Base-by-base conservation (phyloP, 2,888 invertebrate genomes). In the Psylliodes chrysocephalus region DNA sequence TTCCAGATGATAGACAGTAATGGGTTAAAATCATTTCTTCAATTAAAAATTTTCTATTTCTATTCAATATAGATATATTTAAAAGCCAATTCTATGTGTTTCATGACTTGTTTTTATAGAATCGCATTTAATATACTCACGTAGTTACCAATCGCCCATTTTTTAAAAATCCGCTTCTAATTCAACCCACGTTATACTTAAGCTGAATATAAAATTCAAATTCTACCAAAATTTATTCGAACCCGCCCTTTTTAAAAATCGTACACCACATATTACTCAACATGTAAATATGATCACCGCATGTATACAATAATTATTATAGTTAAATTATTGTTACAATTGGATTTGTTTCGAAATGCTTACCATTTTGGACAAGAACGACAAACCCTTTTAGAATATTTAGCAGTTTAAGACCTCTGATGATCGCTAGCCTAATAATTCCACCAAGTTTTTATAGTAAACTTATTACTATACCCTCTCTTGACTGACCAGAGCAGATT, bases 361-460 rank as follows among this genome's bases (percentile, higher is more conserved):
- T 51, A 57, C 63, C 62, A 44, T 65, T 68, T 69, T 28, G 49
- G 57, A 62, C 18, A 46, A 51, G 46, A 65, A 52, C 35, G 54
- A 42, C 54, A 56, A 38, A 64, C 63, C 62, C 66, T 61, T 61
- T 59, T 55, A 25, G 64, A 56, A 65, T 62, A 64, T 51, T 65
- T 63, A 64, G 61, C 47, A 42, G 22, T 61, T 59, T 35, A 38
- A 44, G 54, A 33, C 55, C 54, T 33, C 33, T 18, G 18, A 44
- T 22, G 4, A 33, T 42, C 25, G 18, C 17, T 35, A 14, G 14
- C 42, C 46, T 12, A 46, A 46, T 12, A 19, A 46, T 46, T 46
- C 46, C 46, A 46, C 46, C 46, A n/a, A 46, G 12, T 4, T 22
- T 4, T 22, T 4, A 22, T 4, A 22, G 22, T 22, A 22, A 22